These are phyloP conservation scores for Tethya wilhelma DNA, from an alignment of 37 sponge, comb jelly and placozoan species.

Conservation along the genomic window DNA sequence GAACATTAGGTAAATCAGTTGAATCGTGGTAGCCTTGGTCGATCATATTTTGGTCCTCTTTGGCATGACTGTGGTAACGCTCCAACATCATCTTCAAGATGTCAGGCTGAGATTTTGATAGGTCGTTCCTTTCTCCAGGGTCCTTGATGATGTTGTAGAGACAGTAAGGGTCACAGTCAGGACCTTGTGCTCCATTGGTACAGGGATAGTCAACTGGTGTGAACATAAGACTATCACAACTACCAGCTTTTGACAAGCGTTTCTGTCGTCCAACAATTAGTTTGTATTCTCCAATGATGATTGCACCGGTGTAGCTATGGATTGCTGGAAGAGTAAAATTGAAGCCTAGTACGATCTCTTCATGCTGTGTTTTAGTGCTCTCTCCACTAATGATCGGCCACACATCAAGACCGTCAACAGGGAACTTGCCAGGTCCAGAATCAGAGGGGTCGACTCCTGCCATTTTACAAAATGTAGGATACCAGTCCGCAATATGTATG, in stretches of 20 bases:
- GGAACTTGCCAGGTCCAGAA: too few relatives aligned
- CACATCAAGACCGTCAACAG: too few relatives aligned
- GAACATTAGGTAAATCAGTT: not conserved
- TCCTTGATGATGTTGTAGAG: slow-evolving; percentile 23
- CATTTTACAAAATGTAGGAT: too few relatives aligned
- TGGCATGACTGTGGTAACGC: slow-evolving; percentile 5
- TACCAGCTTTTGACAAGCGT: too few relatives aligned
- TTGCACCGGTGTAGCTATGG: slow-evolving; percentile 8
- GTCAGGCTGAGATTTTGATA: slow-evolving; percentile 8
- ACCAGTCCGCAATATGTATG: slow-evolving; percentile 37
- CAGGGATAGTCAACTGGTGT: slow-evolving; percentile 24
- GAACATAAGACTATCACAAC: slow-evolving; percentile 32
- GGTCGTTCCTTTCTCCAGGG: slow-evolving; percentile 23
- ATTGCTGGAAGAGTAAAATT: too few relatives aligned
- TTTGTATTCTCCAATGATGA: slow-evolving; percentile 29
- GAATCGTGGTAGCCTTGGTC: slow-evolving; percentile 13
- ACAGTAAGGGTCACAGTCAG: slow-evolving; percentile 24
- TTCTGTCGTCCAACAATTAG: slow-evolving; percentile 25
- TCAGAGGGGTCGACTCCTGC: too few relatives aligned
- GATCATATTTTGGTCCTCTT: not conserved
- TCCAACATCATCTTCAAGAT: slow-evolving; percentile 18
- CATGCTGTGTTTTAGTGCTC: too few relatives aligned
- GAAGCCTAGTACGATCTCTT: slow-evolving; percentile 21
- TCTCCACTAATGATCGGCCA: too few relatives aligned
- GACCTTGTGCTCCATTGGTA: not conserved